phyloP scores from a whole-genome alignment of 2,797 vertebrate genomes.

The Gastrophryne carolinensis region DNA sequence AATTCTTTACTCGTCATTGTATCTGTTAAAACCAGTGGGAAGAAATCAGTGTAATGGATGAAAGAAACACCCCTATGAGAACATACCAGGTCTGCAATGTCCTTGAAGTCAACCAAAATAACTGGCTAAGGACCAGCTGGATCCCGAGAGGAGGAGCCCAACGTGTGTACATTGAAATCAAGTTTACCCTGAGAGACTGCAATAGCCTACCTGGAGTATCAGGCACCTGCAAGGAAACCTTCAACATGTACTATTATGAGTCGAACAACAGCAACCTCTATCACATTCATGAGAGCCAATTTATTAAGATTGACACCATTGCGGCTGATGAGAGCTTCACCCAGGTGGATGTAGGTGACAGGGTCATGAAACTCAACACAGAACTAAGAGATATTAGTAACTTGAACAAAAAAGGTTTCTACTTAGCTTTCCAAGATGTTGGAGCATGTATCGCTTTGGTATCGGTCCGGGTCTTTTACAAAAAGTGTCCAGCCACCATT shows the following conservation, averaged over 20 bases:
- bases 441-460: conserved; percentile 83
- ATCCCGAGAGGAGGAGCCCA: conserved; percentile 77
- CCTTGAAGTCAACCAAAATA: conserved; percentile 83
- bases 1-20: no score
- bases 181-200: conserved; percentile 82
- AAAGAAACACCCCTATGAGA: conserved; percentile 80
- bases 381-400: conserved; percentile 81
- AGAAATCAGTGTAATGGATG: conserved; percentile 85
- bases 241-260: conserved; percentile 84
- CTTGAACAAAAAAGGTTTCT: conserved; percentile 80
- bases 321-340: conserved; percentile 84
- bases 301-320: conserved; percentile 81
- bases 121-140: conserved; percentile 81
- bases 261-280: conserved; percentile 77
- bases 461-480: conserved; percentile 80
- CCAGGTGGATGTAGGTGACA: conserved; percentile 81
- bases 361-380: conserved; percentile 83
- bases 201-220: conserved; percentile 82
- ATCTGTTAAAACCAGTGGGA: conserved; percentile 72
- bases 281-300: conserved; percentile 81
- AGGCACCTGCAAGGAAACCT: conserved; percentile 84
- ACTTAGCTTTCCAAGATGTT: conserved; percentile 81
- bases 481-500: conserved; percentile 78
- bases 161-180: conserved; percentile 82
- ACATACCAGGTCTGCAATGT: conserved; percentile 84